Conservation (phyloP, 2,797 vertebrate genomes). For the Telmatherina bonti region DNA sequence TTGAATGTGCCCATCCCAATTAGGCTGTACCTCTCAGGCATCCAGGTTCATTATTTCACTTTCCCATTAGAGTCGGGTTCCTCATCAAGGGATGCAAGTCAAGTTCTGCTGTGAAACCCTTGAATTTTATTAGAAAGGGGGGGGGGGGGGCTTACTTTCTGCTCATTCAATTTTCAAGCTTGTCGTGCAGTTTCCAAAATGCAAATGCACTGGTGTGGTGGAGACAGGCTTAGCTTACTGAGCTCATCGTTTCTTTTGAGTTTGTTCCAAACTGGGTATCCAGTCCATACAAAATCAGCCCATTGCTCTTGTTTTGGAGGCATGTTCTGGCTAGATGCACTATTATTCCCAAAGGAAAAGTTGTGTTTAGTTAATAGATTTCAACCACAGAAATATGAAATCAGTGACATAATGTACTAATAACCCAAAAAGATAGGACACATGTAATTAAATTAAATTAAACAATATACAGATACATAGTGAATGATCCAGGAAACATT, state of each 20-base stretch:
- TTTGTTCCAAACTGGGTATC: conserved; percentile 20
- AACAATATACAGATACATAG: too few relatives aligned
- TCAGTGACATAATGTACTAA: too few relatives aligned
- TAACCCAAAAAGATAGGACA: too few relatives aligned
- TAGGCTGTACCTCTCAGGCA: conserved; percentile 71
- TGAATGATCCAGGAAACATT: too few relatives aligned
- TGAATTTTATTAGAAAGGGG: conserved; percentile 65
- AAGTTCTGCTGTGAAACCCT: conserved; percentile 57
- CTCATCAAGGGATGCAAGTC: conserved; percentile 63
- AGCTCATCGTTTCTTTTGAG: conserved; percentile 37
- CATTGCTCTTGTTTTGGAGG: not conserved
- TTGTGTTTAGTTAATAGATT: not conserved
- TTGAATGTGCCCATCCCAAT: conserved; percentile 81
- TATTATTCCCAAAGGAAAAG: not conserved
- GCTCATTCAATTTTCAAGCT: conserved; percentile 52
- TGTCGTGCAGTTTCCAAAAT: conserved; percentile 50
- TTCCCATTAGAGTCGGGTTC: conserved; percentile 63
- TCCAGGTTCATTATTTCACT: conserved; percentile 71
- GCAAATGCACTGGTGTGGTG: conserved; percentile 41
- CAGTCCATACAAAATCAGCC: conserved; percentile 19
- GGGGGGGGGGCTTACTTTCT: conserved; percentile 25
- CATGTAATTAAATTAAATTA: too few relatives aligned
- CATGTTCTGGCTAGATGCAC: not conserved
- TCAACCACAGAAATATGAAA: too few relatives aligned
- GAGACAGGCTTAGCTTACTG: conserved; percentile 26